phyloP scores from a whole-genome alignment of 2,113 vertebrate genomes.

The Pipa parva region DNA sequence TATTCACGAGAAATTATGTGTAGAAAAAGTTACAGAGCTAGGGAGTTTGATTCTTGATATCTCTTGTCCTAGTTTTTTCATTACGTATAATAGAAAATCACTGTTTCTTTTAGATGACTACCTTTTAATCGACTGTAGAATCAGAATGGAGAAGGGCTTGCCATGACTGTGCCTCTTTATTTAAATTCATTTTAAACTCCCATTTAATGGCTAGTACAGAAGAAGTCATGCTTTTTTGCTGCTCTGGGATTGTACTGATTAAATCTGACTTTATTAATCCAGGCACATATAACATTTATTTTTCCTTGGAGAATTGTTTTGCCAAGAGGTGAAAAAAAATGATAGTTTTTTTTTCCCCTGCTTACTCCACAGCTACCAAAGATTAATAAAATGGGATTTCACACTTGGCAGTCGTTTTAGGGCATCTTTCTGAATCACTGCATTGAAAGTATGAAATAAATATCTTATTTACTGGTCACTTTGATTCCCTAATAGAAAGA shows the following conservation, averaged over 20 bases:
- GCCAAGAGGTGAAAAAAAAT: conserved; percentile 36
- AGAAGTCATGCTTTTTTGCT: conserved; percentile 22
- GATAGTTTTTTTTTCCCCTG: conserved; percentile 35
- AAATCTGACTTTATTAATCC: conserved; percentile 39
- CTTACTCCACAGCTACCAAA: conserved; percentile 22
- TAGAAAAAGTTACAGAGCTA: no score
- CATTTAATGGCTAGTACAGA: conserved; percentile 16
- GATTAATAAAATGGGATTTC: conserved; percentile 40
- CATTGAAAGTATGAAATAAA: conserved; percentile 18
- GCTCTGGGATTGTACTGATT: conserved; percentile 30
- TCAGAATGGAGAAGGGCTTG: no score
- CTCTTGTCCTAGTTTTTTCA: no score
- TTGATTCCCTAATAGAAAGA: not conserved
- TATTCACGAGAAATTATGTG: no score
- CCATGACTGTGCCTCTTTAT: no score
- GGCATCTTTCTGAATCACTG: conserved; percentile 16
- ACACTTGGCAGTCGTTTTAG: conserved; percentile 27
- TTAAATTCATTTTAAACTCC: no score
- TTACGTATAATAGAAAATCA: no score
- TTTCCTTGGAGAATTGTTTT: conserved; percentile 37
- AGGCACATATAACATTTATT: conserved; percentile 36
- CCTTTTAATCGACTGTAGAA: no score
- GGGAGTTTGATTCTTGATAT: no score
- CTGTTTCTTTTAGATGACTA: no score
- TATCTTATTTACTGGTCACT: conserved; percentile 15